Conservation (phyloP, 1,140 invertebrate species). For the Neomicropteryx cornuta region DNA sequence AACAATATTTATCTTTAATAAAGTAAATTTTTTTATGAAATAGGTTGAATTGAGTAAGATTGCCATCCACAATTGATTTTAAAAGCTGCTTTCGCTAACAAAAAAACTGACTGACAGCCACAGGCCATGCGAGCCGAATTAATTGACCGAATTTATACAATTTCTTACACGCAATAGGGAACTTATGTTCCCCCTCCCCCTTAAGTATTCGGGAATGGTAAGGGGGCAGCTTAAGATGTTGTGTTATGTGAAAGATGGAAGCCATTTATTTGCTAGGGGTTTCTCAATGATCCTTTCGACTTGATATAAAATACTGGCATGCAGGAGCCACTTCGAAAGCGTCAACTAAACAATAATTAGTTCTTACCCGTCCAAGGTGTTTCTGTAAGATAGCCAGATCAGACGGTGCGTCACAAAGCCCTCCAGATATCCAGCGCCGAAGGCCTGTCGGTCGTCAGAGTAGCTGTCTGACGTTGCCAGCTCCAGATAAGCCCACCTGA, state of each 20-base stretch:
- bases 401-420: slow-evolving; percentile 37
- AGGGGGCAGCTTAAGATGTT: too few species aligned
- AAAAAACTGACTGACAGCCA: too few species aligned
- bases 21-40: too few species aligned
- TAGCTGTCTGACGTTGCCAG: slow-evolving; percentile 25
- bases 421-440: slow-evolving; percentile 46
- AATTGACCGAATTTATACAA: too few species aligned
- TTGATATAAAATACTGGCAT: neutral
- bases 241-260: neutral
- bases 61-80: too few species aligned
- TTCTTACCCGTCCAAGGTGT: slow-evolving; percentile 27
- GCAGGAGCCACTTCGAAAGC: neutral
- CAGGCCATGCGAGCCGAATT: too few species aligned
- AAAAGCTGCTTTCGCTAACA: too few species aligned
- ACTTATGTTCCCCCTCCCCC: too few species aligned
- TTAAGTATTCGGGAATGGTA: too few species aligned
- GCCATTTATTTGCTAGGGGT: neutral
- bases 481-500: slow-evolving; percentile 39
- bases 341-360: neutral
- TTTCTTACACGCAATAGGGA: too few species aligned
- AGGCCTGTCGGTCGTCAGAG: slow-evolving; percentile 39
- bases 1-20: too few species aligned
- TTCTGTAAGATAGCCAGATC: slow-evolving; percentile 42
- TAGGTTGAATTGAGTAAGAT: too few species aligned
- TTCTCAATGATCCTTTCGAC: neutral